Percentiles rank a stretch among this genome's conserved stretches.
These are phyloP conservation scores for Dipodomys merriami DNA, from an alignment of 2,113 vertebrate species.

Conservation along the genomic window DNA sequence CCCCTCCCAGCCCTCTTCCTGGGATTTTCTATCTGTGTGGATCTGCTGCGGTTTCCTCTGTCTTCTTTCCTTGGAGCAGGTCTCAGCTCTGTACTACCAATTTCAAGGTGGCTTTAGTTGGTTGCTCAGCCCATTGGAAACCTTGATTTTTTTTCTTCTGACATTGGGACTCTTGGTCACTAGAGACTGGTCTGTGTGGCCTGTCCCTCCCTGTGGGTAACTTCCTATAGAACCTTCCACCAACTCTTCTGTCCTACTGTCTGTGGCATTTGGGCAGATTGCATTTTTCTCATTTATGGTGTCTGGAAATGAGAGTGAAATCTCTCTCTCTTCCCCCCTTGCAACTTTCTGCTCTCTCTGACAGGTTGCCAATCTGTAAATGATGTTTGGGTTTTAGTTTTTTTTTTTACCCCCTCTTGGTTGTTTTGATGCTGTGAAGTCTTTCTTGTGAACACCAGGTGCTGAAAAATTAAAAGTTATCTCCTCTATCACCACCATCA, in stretches of 20 bases:
- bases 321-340: background rate
- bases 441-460: constrained; percentile 64
- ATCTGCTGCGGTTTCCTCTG: background rate
- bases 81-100: too few species aligned
- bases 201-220: background rate
- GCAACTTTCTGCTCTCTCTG: background rate
- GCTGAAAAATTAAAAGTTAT: constrained; percentile 68
- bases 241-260: background rate
- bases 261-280: background rate
- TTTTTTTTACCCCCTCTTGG: background rate
- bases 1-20: too few species aligned
- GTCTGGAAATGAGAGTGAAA: background rate
- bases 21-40: background rate
- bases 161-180: background rate
- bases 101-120: background rate
- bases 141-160: background rate
- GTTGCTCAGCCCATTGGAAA: background rate
- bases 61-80: background rate
- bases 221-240: background rate
- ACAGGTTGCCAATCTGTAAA: constrained; percentile 9
- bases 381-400: background rate
- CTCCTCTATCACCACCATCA: constrained; percentile 64
- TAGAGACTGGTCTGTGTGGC: background rate
- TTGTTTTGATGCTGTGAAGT: constrained; percentile 50
- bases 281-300: background rate